These are phyloP conservation scores for Oreocharis arfaki DNA, from an alignment of 2,113 vertebrate genomes.

Conservation along the genomic window DNA sequence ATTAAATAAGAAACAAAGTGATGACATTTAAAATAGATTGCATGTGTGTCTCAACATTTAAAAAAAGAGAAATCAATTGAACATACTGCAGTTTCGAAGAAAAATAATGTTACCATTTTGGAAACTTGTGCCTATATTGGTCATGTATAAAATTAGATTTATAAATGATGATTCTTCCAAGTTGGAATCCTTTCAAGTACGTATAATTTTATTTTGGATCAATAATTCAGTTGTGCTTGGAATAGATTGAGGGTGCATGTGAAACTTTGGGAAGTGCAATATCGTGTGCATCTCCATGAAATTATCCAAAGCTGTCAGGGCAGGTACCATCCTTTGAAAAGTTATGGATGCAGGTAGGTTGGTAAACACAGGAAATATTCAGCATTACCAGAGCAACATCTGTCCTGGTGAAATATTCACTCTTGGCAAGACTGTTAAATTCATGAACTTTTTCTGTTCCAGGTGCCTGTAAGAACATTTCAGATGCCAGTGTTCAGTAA, in stretches of 20 bases:
- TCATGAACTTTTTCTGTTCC: background rate
- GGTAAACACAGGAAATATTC: background rate
- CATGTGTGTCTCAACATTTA: background rate
- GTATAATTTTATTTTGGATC: slow-evolving; percentile 40
- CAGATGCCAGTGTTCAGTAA: slow-evolving; percentile 51
- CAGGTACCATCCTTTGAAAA: slow-evolving; percentile 72
- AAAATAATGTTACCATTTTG: slow-evolving; percentile 29
- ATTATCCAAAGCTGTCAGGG: slow-evolving; percentile 67
- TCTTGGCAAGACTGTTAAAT: slow-evolving; percentile 78
- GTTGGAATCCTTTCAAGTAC: slow-evolving; percentile 34
- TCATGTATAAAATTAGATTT: slow-evolving; percentile 49
- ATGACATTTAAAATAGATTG: slow-evolving; percentile 28
- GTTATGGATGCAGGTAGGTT: slow-evolving; percentile 57
- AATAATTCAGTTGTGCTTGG: slow-evolving; percentile 45
- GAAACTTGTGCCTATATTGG: slow-evolving; percentile 32
- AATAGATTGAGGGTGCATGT: background rate
- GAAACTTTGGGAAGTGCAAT: slow-evolving; percentile 29
- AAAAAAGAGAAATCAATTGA: slow-evolving; percentile 28
- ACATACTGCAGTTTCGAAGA: slow-evolving; percentile 1
- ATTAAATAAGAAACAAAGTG: slow-evolving; percentile 44
- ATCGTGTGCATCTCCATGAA: slow-evolving; percentile 59
- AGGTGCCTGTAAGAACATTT: slow-evolving; percentile 31
- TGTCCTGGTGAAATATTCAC: slow-evolving; percentile 18
- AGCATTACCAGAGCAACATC: background rate
- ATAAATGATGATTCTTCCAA: slow-evolving; percentile 37